Evolutionary conservation across 2,888 invertebrate species (phyloP).

Genomic region (Incurvaria masculella): DNA sequence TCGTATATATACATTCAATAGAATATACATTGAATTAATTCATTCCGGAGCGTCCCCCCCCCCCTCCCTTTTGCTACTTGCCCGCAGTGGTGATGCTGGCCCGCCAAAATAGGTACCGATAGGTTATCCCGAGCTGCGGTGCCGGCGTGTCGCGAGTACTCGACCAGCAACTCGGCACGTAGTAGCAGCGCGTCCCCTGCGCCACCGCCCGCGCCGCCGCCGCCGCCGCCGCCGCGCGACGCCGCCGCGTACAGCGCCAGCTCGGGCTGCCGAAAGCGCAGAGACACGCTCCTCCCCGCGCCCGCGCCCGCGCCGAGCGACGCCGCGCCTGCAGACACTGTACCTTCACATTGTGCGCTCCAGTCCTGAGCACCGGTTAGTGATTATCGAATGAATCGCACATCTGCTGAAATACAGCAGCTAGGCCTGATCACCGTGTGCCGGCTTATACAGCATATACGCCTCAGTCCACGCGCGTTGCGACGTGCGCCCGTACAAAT

Average conservation of each 20-base stretch:
- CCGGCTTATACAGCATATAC: too few relatives aligned
- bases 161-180: conserved; percentile 65
- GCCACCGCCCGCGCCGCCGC: conserved; percentile 59
- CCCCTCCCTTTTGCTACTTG: too few relatives aligned
- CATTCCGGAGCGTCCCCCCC: too few relatives aligned
- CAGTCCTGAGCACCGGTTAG: too few relatives aligned
- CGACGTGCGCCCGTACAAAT: too few relatives aligned
- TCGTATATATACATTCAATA: too few relatives aligned
- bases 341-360: neutral
- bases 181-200: conserved; percentile 64
- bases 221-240: conserved; percentile 55
- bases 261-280: conserved; percentile 74
- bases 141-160: conserved; percentile 65
- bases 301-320: neutral
- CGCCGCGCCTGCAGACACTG: neutral
- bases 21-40: too few relatives aligned
- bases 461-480: too few relatives aligned
- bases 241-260: conserved; percentile 69
- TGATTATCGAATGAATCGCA: too few relatives aligned
- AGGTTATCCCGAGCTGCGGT: conserved; percentile 61
- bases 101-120: conserved; percentile 30
- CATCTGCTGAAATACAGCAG: too few relatives aligned
- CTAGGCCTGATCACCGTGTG: too few relatives aligned
- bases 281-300: conserved; percentile 63
- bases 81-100: too few relatives aligned